phyloP scores from a whole-genome alignment of 2,888 invertebrate species.

The Apotomis betuletana region DNA sequence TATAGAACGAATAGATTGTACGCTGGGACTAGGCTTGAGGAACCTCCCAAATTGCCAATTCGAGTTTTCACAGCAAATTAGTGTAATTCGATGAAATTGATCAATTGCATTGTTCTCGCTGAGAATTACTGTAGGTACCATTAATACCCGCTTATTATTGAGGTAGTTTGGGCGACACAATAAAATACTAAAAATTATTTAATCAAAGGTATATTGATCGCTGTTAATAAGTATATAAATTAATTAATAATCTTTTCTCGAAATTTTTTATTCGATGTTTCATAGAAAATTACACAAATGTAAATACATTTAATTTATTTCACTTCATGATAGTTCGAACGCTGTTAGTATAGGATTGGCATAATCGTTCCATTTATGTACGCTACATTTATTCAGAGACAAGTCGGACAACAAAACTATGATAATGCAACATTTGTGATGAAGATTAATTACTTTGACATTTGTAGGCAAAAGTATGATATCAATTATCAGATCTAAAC shows the following conservation, averaged over 20 bases:
- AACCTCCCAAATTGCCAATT: neutral
- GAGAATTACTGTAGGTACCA: neutral
- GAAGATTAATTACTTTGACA: constrained; percentile 39
- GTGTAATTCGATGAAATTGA: constrained; percentile 10
- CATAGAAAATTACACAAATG: no score
- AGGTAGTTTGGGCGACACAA: neutral
- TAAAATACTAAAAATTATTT: neutral
- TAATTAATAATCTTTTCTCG: no score
- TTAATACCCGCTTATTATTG: neutral
- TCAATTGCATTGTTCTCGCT: constrained; percentile 9
- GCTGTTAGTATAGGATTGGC: no score
- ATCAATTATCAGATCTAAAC: constrained; percentile 39
- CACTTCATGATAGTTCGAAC: no score
- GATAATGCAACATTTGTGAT: constrained; percentile 11
- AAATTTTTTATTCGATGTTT: no score
- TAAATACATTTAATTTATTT: no score
- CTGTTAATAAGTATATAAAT: neutral
- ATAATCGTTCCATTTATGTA: neutral
- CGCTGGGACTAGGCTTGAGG: neutral
- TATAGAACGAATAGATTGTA: no score
- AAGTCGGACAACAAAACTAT: constrained; percentile 8
- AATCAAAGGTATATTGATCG: neutral
- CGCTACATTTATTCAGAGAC: neutral
- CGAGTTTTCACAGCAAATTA: neutral
- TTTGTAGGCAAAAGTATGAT: constrained; percentile 30